phyloP scores from a whole-genome alignment of 2,113 vertebrate genomes.

The Capra hircus region DNA sequence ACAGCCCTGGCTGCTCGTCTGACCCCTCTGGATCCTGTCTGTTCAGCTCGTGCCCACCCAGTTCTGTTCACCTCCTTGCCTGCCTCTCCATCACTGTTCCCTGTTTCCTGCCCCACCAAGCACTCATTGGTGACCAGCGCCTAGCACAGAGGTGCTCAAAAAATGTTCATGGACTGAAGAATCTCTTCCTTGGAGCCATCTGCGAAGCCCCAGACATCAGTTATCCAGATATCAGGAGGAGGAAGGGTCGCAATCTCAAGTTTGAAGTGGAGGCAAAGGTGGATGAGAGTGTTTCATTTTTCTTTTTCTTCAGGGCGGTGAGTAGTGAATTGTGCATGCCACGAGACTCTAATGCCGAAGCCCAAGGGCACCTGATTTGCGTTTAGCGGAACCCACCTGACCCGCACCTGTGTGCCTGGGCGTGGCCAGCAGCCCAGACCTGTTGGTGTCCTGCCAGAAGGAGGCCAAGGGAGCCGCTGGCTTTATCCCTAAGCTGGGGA shows the following conservation, averaged over 20 bases:
- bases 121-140: too few species aligned
- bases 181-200: background rate
- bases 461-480: too few species aligned
- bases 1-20: fast-evolving
- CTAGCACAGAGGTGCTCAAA: background rate
- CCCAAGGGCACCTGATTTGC: background rate
- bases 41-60: background rate
- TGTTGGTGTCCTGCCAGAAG: fast-evolving
- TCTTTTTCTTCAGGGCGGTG: background rate
- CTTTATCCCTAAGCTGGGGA: background rate
- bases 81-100: fast-evolving
- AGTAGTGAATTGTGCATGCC: background rate
- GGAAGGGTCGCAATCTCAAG: background rate
- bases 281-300: background rate
- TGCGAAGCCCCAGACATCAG: background rate
- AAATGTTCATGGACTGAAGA: background rate
- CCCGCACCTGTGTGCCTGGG: background rate
- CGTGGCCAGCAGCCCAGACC: background rate
- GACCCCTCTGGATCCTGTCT: background rate
- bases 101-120: background rate
- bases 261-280: background rate
- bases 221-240: background rate
- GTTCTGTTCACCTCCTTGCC: background rate
- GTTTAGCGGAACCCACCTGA: background rate
- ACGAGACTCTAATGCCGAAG: fast-evolving